A percentile compares a stretch with the other conserved stretches of the same genome.
Conservation (phyloP, 2,888 invertebrate genomes). For the Augochlorella aurata region DNA sequence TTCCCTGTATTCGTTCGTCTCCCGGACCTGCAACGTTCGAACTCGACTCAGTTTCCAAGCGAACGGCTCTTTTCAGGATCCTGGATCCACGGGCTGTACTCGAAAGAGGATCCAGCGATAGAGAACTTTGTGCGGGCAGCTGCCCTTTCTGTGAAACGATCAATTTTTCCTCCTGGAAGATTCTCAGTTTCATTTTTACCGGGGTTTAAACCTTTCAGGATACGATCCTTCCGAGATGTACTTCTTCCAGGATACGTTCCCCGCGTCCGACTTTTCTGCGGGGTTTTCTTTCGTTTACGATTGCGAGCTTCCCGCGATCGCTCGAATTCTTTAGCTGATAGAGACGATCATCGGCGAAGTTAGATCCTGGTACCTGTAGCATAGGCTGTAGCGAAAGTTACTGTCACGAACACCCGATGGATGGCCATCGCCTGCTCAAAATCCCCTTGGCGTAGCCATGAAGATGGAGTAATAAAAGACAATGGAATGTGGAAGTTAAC, state of each 20-base stretch:
- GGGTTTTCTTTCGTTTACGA: slow-evolving; percentile 1
- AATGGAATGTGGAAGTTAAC: too few species aligned
- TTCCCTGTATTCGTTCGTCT: neutral
- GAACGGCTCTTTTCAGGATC: slow-evolving; percentile 10
- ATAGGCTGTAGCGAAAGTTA: too few species aligned
- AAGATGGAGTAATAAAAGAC: too few species aligned
- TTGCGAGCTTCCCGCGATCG: neutral
- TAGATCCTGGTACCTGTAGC: too few species aligned
- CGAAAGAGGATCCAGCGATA: neutral
- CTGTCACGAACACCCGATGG: too few species aligned
- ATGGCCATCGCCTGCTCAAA: too few species aligned
- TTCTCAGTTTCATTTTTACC: neutral
- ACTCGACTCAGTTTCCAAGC: neutral
- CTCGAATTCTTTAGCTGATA: too few species aligned
- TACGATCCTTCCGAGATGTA: neutral
- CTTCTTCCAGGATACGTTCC: too few species aligned
- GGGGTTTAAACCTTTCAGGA: neutral
- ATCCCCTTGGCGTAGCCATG: too few species aligned
- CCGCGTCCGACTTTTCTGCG: neutral
- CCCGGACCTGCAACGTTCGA: too few species aligned
- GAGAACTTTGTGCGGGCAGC: neutral
- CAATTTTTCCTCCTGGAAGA: neutral
- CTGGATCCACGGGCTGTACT: neutral
- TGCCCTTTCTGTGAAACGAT: neutral
- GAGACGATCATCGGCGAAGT: too few species aligned